Percentiles rank a stretch among this genome's conserved stretches.
phyloP scores from a whole-genome alignment of 2,113 vertebrate species.

The Laterallus jamaicensis region DNA sequence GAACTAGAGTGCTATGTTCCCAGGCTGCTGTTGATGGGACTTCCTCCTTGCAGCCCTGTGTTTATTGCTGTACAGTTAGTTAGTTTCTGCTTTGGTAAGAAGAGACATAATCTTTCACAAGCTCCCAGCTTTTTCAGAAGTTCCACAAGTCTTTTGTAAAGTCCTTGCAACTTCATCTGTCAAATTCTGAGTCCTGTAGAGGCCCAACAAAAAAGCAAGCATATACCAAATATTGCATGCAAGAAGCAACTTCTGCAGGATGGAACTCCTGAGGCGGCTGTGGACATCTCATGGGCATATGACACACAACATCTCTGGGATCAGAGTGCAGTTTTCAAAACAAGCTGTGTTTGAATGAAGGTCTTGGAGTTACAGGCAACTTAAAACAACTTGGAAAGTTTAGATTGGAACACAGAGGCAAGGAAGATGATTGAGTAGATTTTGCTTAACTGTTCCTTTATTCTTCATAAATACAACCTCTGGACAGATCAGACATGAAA shows the following conservation, averaged over 20 bases:
- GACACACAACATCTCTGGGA: neutral
- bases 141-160: neutral
- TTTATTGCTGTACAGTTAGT: neutral
- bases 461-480: slow-evolving; percentile 33
- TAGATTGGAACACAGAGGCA: neutral
- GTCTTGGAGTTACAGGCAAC: neutral
- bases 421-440: neutral
- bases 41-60: neutral
- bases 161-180: neutral
- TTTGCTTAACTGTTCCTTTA: slow-evolving; percentile 7
- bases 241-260: neutral
- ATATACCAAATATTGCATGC: neutral
- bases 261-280: neutral
- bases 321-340: neutral
- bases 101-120: neutral
- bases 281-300: neutral
- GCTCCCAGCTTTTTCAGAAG: neutral
- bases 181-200: neutral
- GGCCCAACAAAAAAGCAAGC: neutral
- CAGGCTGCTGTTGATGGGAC: neutral
- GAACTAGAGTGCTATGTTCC: neutral
- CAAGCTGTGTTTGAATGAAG: neutral
- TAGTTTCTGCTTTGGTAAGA: neutral
- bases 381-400: neutral
- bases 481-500: slow-evolving; percentile 37